Base-by-base conservation (phyloP, 2,888 invertebrate genomes). In the Patella pellucida region DNA sequence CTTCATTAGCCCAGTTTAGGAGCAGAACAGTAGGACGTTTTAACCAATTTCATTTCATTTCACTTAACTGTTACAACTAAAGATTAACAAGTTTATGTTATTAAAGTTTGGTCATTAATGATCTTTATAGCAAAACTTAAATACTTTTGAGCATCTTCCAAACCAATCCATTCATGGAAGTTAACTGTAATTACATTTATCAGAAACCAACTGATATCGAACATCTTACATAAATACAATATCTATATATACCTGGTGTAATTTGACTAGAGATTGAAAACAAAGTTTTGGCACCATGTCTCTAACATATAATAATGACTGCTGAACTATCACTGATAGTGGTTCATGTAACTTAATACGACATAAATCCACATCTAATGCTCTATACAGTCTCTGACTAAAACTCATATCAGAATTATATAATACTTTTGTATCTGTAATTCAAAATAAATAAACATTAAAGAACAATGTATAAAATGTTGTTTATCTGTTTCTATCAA, bases 231-330 rank as follows among this genome's bases (percentile, higher is more conserved):
- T 41, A 41, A 41, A 41, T 41, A 41, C 9, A 41, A 41, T 41
- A 56, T 27, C 41, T 19, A 0, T 15, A 72, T 79, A 72, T 78
- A 91, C 90, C 86, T 90, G 83, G 71, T 89, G 79, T 15, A 91
- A 79, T 76, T 87, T 89, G 73, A 86, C 82, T 4, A 91, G 83
- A n/a, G 89, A 88, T 67, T 88, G 84, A 81, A 89, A 91, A 83
- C 90, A 90, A 4, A 86, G 85, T 77, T 85, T 87, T 9, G 90
- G 89, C 14, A 90, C 88, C 89, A 90, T 90, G 80, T 90, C 90
- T 71, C 91, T 83, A 31, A 91, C 84, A 75, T 90, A 91, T 19
- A 91, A 84, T 68, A 90, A 80, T 0, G 90, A 89, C 80, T 91
- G 90, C 74, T 86, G 85, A 41, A 89, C 84, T 74, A 91, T 90